phyloP scores from a whole-genome alignment of 37 sponge, comb jelly and placozoan genomes.

The Crambe crambe region DNA sequence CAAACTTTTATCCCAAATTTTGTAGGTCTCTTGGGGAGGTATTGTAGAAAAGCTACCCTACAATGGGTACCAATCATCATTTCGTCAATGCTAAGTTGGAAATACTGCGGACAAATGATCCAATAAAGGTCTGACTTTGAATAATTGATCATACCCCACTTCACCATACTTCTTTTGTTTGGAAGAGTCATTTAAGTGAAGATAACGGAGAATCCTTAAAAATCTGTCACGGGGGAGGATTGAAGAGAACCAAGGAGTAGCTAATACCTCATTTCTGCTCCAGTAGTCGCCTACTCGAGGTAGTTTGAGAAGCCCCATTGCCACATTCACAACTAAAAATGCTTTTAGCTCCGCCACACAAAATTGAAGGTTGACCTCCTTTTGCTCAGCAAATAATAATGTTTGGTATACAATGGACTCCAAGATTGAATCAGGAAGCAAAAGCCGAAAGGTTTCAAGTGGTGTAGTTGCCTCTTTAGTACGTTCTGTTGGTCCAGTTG shows the following conservation, averaged over 20 bases:
- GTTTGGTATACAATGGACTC: constrained; percentile 10
- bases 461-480: background rate
- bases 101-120: background rate
- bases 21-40: background rate
- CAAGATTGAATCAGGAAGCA: constrained; percentile 5
- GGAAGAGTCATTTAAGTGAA: constrained; percentile 13
- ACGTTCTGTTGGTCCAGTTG: constrained; percentile 3
- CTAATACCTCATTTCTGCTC: constrained; percentile 2
- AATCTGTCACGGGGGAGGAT: constrained; percentile 3
- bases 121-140: constrained; percentile 17
- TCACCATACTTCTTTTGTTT: constrained; percentile 9
- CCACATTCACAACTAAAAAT: background rate
- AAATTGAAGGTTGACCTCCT: background rate
- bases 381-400: background rate
- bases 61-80: background rate
- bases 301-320: constrained; percentile 16
- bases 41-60: background rate
- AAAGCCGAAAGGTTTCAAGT: background rate
- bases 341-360: background rate
- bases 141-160: constrained; percentile 10
- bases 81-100: constrained; percentile 30
- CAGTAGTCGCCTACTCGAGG: constrained; percentile 26
- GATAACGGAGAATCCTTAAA: background rate
- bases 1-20: background rate
- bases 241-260: background rate